These are phyloP conservation scores for Oryctolagus cuniculus DNA, from an alignment of 2,113 vertebrate genomes.

Conservation along the genomic window DNA sequence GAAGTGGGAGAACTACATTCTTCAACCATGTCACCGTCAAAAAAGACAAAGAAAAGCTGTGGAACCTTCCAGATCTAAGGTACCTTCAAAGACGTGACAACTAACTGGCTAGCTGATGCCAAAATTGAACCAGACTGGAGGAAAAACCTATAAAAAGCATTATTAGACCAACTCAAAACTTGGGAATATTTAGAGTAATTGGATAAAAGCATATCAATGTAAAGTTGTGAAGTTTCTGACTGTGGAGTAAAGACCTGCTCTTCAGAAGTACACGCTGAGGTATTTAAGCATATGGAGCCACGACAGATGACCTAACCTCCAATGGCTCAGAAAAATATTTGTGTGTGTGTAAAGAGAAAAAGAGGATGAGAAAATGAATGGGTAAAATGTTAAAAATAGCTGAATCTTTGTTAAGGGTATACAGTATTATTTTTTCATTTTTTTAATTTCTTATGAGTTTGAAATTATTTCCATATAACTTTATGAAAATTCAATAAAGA, in stretches of 20 bases:
- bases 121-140: conserved; percentile 31
- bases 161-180: conserved; percentile 43
- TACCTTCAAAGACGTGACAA: neutral
- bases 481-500: conserved; percentile 24
- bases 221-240: conserved; percentile 1
- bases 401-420: conserved; percentile 22
- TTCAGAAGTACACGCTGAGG: conserved; percentile 24
- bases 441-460: conserved; percentile 28
- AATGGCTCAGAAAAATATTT: neutral
- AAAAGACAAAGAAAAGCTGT: conserved; percentile 26
- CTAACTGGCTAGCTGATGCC: conserved; percentile 48
- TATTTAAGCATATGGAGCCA: conserved; percentile 11
- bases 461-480: conserved; percentile 52
- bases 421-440: conserved; percentile 1
- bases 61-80: conserved; percentile 47
- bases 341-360: neutral
- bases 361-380: conserved; percentile 33
- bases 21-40: conserved; percentile 50
- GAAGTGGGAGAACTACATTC: neutral
- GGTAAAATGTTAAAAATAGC: neutral
- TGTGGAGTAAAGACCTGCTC: neutral
- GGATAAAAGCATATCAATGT: neutral
- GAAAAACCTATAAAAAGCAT: neutral
- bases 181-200: conserved; percentile 3
- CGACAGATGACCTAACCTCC: neutral